Conservation (phyloP, 2,797 vertebrate genomes). For the Dryobates pubescens region DNA sequence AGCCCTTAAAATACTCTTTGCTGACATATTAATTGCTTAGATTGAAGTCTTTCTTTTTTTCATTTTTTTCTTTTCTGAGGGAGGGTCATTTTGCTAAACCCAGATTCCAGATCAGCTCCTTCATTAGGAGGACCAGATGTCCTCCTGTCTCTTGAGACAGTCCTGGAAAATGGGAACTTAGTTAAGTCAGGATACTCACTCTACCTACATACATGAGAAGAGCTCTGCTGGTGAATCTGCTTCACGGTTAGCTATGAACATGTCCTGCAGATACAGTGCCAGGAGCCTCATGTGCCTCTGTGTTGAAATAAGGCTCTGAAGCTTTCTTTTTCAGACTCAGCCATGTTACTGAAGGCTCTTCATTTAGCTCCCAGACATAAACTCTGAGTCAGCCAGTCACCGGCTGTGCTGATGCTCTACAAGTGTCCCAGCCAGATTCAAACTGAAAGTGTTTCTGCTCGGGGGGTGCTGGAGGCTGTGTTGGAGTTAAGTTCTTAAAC, state of each 20-base stretch:
- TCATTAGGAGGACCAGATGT: conserved; percentile 42
- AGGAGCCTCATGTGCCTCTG: neutral
- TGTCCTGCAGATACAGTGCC: neutral
- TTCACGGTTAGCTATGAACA: neutral
- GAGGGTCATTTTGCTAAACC: neutral
- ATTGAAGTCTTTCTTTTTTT: neutral
- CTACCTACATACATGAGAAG: neutral
- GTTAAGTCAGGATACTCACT: neutral
- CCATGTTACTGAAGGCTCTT: neutral
- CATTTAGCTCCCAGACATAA: neutral
- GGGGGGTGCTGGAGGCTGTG: neutral
- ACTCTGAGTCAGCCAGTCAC: neutral
- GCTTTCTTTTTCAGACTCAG: neutral
- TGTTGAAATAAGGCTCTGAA: neutral
- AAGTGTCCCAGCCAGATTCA: neutral
- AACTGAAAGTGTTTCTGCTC: conserved; percentile 1
- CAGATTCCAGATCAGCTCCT: conserved; percentile 36
- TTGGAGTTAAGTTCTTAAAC: neutral
- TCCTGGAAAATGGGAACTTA: neutral
- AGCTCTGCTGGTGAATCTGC: neutral
- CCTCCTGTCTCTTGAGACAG: neutral
- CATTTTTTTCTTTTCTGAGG: neutral
- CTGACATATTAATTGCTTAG: conserved; percentile 35
- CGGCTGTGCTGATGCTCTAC: neutral
- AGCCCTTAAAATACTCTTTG: conserved; percentile 50